A percentile compares a stretch with the other conserved stretches of the same genome.
phyloP scores from a whole-genome alignment of 2,797 vertebrate species.

The Aldrovandia affinis region DNA sequence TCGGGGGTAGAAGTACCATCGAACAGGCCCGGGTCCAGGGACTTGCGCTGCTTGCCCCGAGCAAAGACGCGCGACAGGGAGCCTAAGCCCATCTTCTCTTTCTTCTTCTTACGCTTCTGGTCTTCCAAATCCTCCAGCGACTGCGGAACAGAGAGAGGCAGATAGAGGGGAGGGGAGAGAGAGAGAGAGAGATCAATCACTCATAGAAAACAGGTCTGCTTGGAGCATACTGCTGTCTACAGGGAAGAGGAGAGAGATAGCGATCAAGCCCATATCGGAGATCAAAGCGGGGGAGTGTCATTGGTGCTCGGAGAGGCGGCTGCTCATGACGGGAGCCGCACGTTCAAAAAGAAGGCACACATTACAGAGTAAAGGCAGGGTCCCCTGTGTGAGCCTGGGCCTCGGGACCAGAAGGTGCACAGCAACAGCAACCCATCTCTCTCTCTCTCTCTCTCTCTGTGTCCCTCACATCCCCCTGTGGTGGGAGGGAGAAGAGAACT shows the following conservation, averaged over 20 bases:
- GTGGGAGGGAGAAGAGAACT: too few species aligned
- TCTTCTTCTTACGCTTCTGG: constrained; percentile 99
- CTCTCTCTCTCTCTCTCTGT: background rate
- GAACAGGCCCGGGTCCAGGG: constrained; percentile 94
- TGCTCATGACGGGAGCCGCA: background rate
- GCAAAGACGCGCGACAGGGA: constrained; percentile 97
- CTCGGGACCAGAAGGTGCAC: background rate
- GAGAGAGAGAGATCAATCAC: background rate
- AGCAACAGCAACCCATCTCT: background rate
- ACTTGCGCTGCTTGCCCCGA: constrained; percentile 96
- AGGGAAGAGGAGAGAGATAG: background rate
- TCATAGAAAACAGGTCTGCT: background rate
- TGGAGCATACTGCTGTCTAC: background rate
- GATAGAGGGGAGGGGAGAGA: constrained; percentile 24
- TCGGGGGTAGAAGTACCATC: constrained; percentile 95
- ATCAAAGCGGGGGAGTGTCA: background rate
- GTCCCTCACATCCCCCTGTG: too few species aligned
- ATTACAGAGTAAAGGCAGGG: too few species aligned
- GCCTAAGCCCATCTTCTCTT: constrained; percentile 97
- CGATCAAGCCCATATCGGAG: background rate
- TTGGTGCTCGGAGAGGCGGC: background rate
- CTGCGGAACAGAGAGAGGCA: constrained; percentile 60
- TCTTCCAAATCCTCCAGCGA: constrained; percentile 99
- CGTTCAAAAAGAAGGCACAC: background rate
- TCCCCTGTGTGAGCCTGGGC: background rate